Base-by-base conservation (phyloP, 2,888 invertebrate species). In the Aphodius granarius region DNA sequence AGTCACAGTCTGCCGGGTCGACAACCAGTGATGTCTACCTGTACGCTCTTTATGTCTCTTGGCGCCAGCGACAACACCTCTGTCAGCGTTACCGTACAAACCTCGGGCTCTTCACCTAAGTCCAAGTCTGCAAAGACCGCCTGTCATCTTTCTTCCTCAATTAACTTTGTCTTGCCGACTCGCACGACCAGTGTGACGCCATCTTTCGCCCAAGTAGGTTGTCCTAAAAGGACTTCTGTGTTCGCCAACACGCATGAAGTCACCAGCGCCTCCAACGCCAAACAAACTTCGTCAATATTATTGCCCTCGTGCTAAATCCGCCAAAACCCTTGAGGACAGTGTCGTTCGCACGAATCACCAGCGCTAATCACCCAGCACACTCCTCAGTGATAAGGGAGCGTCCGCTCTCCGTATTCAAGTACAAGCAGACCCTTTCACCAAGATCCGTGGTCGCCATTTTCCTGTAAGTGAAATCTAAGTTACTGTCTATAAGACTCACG, bases 181-280 rank as follows among this genome's bases (percentile, higher is more conserved):
- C 72, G 15, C 13, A 76, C 71, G 0, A 76, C 19, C 13, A 76
- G 22, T 9, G 72, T 43, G n/a, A 76, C 74, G 20, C 70, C 74
- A 23, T 63, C 18, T 16, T 65, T 71, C 6, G 74, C 43, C 70
- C 76, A 73, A 19, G 22, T 66, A 4, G 75, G 75, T 19, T 76
- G 75, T 5, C 75, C 77, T 72, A 77, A 9, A 17, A 77, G 18
- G 13, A 77, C 13, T 20, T 76, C 76, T 1, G 74, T 76, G 9
- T 72, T 64, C 19, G 63, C 66, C 66, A 77, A 23, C 13, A 76
- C 74, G 20, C 66, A 73, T 62, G 9, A 13, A 15, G 72, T 66
- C 66, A 74, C 71, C 23, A 76, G 21, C 15, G 76, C 76, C 71
- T 17, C 15, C 9, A 77, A 43, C 15, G n/a, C n/a, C 17, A 78